phyloP scores from a whole-genome alignment of 2,888 invertebrate species.

The Lasius fuliginosus region DNA sequence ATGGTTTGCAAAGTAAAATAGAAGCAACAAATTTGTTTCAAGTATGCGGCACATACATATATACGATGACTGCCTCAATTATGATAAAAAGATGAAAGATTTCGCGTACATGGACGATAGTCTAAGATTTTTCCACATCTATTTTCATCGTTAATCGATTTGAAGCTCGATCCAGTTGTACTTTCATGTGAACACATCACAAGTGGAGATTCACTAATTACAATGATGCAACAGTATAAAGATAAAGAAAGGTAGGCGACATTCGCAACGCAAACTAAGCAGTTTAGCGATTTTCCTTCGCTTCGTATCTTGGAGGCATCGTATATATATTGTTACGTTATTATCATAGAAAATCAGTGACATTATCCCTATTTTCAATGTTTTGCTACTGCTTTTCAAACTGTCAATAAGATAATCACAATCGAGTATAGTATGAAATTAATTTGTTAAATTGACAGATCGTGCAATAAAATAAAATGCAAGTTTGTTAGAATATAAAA shows the following conservation, averaged over 20 bases:
- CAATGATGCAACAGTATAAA: background rate
- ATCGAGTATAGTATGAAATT: background rate
- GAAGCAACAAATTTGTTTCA: slow-evolving; percentile 56
- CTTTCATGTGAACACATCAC: background rate
- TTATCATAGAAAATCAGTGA: background rate
- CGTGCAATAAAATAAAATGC: background rate
- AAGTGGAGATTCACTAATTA: slow-evolving; percentile 6
- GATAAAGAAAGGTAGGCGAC: background rate
- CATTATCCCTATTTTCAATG: background rate
- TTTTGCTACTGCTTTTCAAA: background rate
- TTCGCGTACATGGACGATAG: background rate
- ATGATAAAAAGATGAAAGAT: background rate
- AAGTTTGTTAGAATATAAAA: background rate
- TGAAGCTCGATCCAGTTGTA: background rate
- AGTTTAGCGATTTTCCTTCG: slow-evolving; percentile 29
- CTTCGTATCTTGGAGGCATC: background rate
- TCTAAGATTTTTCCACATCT: background rate
- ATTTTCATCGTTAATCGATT: background rate
- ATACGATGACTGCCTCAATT: background rate
- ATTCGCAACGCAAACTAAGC: background rate
- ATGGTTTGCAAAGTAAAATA: slow-evolving; percentile 43
- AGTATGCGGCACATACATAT: slow-evolving; percentile 11
- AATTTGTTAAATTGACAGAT: background rate
- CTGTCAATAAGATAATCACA: slow-evolving; percentile 4
- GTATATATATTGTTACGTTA: background rate